phyloP scores from a whole-genome alignment of 2,113 vertebrate genomes.

The Scalopus aquaticus region DNA sequence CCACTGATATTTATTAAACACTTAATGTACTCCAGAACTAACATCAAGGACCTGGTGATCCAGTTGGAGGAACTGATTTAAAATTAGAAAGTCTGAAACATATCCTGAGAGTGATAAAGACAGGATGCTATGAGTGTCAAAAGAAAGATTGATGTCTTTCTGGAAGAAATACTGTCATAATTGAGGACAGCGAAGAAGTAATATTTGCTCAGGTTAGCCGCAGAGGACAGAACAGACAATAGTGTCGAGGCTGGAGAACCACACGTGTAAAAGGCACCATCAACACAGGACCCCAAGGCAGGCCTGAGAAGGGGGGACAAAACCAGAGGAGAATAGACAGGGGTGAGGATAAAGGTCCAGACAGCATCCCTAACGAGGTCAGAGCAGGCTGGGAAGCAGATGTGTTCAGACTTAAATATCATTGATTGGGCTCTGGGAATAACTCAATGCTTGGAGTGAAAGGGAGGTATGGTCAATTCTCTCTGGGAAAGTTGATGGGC shows the following conservation, averaged over 20 bases:
- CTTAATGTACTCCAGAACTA: neutral
- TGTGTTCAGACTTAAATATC: neutral
- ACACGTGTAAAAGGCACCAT: neutral
- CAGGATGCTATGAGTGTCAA: neutral
- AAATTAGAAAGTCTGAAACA: neutral
- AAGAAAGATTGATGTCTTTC: neutral
- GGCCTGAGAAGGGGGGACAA: neutral
- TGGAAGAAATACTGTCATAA: neutral
- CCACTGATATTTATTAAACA: neutral
- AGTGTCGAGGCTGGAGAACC: neutral
- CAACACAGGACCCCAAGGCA: neutral
- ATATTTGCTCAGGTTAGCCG: neutral
- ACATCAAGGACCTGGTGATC: neutral
- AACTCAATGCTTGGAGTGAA: too few species aligned
- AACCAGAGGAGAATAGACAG: neutral
- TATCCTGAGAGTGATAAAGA: neutral
- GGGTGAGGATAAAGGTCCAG: accelerated
- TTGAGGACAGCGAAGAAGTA: neutral
- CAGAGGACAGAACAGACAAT: neutral
- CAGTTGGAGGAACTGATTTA: neutral
- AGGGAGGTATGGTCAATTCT: neutral
- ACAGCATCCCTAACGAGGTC: accelerated
- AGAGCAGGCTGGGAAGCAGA: neutral
- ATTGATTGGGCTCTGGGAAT: too few species aligned
- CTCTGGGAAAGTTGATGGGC: neutral